Base-by-base conservation (phyloP, 2,888 invertebrate species). In the Helleia helle region DNA sequence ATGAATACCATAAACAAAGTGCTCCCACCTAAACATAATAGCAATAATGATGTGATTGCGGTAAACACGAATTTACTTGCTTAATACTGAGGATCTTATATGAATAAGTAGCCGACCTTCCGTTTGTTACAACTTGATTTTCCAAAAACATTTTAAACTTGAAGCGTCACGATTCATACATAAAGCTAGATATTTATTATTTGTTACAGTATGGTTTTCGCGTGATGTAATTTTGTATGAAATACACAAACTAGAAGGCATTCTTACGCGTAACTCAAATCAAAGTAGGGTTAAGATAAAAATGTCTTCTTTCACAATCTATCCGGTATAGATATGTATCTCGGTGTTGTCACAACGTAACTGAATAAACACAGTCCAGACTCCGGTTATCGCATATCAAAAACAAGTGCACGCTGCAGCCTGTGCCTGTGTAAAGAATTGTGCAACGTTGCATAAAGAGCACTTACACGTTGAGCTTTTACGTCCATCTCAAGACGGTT, bases 1-100 rank as follows among this genome's bases (percentile, higher is more conserved):
- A 48, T 51, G 45, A 50, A 50, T 41, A 53, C 48, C 42, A 41
- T 40, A 52, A 56, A 56, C 46, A 60, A 60, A 61, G 57, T 55
- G 52, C 54, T 52, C 51, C 54, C 50, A 47, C 36, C 27, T 24
- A 40, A 42, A 38, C 22, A 56, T 62, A 59, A n/a, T n/a, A n/a
- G n/a, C n/a, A n/a, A n/a, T n/a, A n/a, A 66, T 65, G 46, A 34
- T 12, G 22, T 34, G 22, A 22, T 34, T 34, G 22, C 17, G 15
- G 14, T 15, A 22, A 22, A 8, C 22, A 22, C 34, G 11, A n/a
- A 34, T 9, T 30, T 30, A n/a, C 18, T 34, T 34, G 34, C 22
- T 8, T 18, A 12, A 26, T 18, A 34, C 22, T 12, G 34, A 34
- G 11, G 13, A 18, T 34, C 18, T 18, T 34, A 2, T 7, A 5